Evolutionary conservation across 1,140 invertebrate genomes (phyloP), one percentile per base, ranked within the genome.

Genomic region (Bursaphelenchus mucronatus): DNA sequence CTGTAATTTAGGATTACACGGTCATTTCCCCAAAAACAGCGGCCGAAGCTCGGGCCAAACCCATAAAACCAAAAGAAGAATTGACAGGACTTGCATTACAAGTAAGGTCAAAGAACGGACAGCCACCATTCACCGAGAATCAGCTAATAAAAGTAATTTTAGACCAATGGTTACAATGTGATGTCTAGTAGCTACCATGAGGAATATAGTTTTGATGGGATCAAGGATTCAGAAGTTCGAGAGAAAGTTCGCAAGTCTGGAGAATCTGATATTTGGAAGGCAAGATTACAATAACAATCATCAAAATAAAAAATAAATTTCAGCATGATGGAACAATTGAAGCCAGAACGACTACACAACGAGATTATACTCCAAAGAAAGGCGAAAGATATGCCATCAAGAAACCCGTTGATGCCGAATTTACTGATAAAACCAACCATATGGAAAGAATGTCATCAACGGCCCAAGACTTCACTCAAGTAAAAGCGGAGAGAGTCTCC

Each of bases 341-440:
- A n/a, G 30, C 21, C 8, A 43, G 13, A 7, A 21, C 63, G 11
- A 52, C 58, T 19, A 44, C 21, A 17, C 55, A 46, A 41, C 0
- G 50, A 21, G 62, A 63, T 7, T 63, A 63, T 30, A 46, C 62
- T 10, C 40, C 62, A 3, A 63, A 63, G 30, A 17, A 43, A 9
- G 62, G 62, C 39, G 62, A 63, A 61, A 64, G 69, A 15, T 58
- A 61, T n/a, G 61, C 52, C 11, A 30, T 45, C 7, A 30, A 55
- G 9, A 21, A 45, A 51, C 68, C 68, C 44, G 21, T 69, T 3
- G 13, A 51, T 43, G 15, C 17, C 47, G 0, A 45, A 41, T 30
- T 19, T 51, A 8, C 67, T 67, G 1, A 9, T 63, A 46, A 67
- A 69, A 56, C 53, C 68, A 11, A 70, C 61, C 40, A 43, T 70